phyloP scores from a whole-genome alignment of 2,888 invertebrate genomes.

The Rhagonycha lutea region DNA sequence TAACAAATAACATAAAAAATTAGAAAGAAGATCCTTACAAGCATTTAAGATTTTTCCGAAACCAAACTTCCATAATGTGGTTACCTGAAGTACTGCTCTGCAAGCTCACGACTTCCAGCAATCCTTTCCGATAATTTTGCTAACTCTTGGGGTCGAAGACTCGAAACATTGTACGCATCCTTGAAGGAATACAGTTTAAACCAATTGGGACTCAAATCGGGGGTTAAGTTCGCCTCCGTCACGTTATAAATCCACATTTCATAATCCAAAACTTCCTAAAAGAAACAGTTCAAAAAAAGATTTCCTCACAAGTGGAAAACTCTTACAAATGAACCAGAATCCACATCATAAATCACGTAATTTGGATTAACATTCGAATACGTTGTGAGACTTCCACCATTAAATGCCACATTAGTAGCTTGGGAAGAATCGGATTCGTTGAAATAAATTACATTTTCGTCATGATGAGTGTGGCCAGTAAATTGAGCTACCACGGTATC shows the following conservation, averaged over 20 bases:
- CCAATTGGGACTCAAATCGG: conserved; percentile 67
- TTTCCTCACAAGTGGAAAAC: not conserved
- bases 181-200: conserved; percentile 73
- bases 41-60: not conserved
- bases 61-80: not conserved
- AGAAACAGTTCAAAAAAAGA: not conserved
- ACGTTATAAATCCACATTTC: conserved; percentile 76
- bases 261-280: conserved; percentile 66
- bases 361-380: conserved; percentile 60
- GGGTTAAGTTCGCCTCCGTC: conserved; percentile 67
- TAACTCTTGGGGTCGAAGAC: conserved; percentile 52
- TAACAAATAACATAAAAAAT: not conserved
- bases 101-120: conserved; percentile 48
- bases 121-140: conserved; percentile 50
- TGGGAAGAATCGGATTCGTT: conserved; percentile 56
- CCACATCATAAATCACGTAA: conserved; percentile 45
- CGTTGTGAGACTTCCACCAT: conserved; percentile 78
- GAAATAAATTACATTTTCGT: conserved; percentile 75
- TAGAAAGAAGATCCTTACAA: not conserved
- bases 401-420: conserved; percentile 74
- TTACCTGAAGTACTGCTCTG: conserved; percentile 49
- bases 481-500: conserved; percentile 77
- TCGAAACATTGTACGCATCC: conserved; percentile 59
- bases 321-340: conserved; percentile 44
- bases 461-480: conserved; percentile 80